A percentile compares a stretch with the other conserved stretches of the same genome.
Evolutionary conservation across 2,888 invertebrate species (phyloP).

Genomic region (Eristalinus aeneus): DNA sequence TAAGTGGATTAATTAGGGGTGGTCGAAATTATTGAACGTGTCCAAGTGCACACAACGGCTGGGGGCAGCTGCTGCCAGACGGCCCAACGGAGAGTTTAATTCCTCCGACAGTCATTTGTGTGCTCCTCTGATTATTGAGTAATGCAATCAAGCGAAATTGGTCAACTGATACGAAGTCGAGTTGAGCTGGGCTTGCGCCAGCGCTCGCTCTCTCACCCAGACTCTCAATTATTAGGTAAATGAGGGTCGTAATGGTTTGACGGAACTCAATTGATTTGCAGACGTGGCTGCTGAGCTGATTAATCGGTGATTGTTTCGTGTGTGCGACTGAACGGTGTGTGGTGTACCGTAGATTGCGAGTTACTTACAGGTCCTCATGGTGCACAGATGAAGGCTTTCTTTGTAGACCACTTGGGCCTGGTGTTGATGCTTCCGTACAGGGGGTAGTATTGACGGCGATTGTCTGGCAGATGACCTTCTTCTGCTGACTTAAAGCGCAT

Average conservation of each 20-base stretch:
- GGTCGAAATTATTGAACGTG: constrained; percentile 61
- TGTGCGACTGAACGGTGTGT: background rate
- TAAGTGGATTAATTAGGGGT: constrained; percentile 68
- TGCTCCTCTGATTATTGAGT: constrained; percentile 53
- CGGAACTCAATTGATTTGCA: constrained; percentile 51
- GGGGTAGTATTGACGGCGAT: background rate
- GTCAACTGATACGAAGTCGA: constrained; percentile 33
- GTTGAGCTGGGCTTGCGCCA: background rate
- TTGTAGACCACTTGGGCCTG: background rate
- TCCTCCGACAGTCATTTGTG: constrained; percentile 52
- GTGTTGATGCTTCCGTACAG: background rate
- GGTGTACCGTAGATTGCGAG: background rate
- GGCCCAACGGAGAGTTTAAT: constrained; percentile 45
- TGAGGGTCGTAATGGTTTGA: background rate
- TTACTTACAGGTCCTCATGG: background rate
- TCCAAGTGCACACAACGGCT: background rate
- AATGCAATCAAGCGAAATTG: constrained; percentile 63
- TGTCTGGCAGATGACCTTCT: background rate
- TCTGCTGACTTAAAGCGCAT: background rate
- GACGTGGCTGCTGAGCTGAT: constrained; percentile 45
- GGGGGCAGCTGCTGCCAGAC: constrained; percentile 15
- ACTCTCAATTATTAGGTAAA: constrained; percentile 30
- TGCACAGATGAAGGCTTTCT: background rate
- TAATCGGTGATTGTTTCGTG: constrained; percentile 28
- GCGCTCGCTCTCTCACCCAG: background rate